These are phyloP conservation scores for Cantharis rufa DNA, from an alignment of 2,888 invertebrate species.

Conservation along the genomic window DNA sequence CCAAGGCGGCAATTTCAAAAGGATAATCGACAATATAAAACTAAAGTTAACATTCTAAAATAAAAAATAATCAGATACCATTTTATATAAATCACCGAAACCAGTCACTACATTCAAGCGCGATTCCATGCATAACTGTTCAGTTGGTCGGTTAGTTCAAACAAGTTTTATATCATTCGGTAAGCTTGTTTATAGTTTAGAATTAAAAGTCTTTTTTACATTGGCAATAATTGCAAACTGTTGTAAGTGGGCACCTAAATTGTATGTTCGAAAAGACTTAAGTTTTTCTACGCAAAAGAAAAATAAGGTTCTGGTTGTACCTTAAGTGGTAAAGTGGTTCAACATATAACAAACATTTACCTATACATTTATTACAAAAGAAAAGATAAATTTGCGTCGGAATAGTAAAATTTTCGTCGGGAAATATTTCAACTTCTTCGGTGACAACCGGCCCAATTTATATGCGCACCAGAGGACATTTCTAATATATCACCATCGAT, in stretches of 20 bases:
- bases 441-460: background rate
- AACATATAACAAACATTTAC: background rate
- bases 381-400: background rate
- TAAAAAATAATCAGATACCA: conserved; percentile 55
- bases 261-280: background rate
- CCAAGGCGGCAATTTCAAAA: conserved; percentile 52
- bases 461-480: background rate
- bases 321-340: background rate
- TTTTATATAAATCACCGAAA: conserved; percentile 56
- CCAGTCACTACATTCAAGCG: conserved; percentile 43
- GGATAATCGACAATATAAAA: conserved; percentile 58
- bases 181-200: conserved; percentile 28
- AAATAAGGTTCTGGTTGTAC: background rate
- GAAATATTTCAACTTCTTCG: background rate
- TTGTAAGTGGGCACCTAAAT: background rate
- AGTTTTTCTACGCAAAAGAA: background rate
- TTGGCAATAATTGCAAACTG: conserved; percentile 11
- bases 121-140: conserved; percentile 36
- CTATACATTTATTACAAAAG: background rate
- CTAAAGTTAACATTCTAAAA: conserved; percentile 57
- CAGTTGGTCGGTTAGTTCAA: conserved; percentile 30
- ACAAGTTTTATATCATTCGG: conserved; percentile 32
- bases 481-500: background rate
- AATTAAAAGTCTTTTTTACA: conserved; percentile 22
- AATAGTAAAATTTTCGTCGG: background rate